Percentiles rank a stretch among this genome's conserved stretches.
These are phyloP conservation scores for Halyomorpha halys DNA, from an alignment of 1,140 invertebrate genomes.

Conservation along the genomic window DNA sequence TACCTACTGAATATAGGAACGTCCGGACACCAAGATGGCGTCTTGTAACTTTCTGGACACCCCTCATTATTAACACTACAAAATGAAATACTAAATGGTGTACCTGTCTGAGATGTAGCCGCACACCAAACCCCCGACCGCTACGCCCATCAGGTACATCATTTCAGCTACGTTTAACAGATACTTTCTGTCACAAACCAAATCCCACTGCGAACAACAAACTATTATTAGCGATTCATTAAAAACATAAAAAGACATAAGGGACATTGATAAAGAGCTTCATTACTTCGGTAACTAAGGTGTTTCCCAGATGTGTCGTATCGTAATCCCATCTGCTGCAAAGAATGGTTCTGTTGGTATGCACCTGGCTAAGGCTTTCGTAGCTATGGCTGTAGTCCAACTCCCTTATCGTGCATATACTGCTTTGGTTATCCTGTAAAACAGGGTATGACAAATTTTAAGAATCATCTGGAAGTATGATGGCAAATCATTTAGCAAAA, in stretches of 20 bases:
- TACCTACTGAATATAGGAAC: too few relatives aligned
- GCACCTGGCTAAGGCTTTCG: background rate
- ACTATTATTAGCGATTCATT: background rate
- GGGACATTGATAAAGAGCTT: background rate
- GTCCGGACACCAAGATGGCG: too few relatives aligned
- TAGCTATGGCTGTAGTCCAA: conserved; percentile 24
- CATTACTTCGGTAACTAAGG: conserved; percentile 50
- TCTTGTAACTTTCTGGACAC: too few relatives aligned
- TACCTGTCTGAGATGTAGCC: conserved; percentile 54
- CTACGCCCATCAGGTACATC: conserved; percentile 55
- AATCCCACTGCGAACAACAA: conserved; percentile 44
- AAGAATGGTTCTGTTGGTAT: background rate
- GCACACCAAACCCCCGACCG: conserved; percentile 54
- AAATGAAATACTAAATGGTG: background rate
- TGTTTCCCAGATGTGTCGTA: conserved; percentile 49
- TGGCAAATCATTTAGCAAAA: too few relatives aligned
- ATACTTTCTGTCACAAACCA: conserved; percentile 51
- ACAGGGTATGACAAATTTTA: too few relatives aligned
- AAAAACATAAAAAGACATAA: background rate
- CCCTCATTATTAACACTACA: too few relatives aligned
- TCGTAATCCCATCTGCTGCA: conserved; percentile 51
- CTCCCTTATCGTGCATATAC: conserved; percentile 29
- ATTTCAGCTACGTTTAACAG: conserved; percentile 55
- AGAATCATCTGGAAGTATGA: too few relatives aligned
- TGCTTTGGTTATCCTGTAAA: background rate